Evolutionary conservation across 2,113 vertebrate species (phyloP), one percentile per base, ranked within the genome.

Genomic region (Panurus biarmicus): DNA sequence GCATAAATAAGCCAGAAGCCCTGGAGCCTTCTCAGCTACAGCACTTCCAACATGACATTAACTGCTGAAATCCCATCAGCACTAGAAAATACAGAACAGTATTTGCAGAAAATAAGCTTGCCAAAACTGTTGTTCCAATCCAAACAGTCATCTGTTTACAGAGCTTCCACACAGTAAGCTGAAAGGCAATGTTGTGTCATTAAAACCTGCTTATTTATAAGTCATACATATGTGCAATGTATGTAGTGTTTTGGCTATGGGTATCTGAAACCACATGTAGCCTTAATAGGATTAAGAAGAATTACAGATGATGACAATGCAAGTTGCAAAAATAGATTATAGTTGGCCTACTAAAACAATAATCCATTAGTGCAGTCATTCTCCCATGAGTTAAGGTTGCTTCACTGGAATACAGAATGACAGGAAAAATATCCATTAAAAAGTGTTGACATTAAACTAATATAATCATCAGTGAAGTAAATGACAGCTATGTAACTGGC

Each of bases 221-320:
- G 51, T 42, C 71, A 56, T 62, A 40, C 4, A 5, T 45, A 60
- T 10, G 12, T 26, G 9, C 44, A 65, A 73, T 57, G 11, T 56
- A 51, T 35, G 56, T 35, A 69, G 77, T 53, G 35, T 80, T 93
- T 89, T 91, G 35, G 16, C 62, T 94, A 91, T 90, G 53, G 35
- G 62, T 72, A 62, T 93, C 85, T 96, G 78, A 93, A 92, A 77
- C 77, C 58, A 64, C 36, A 62, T 15, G 14, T 56, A 91, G 42
- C 87, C 96, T 97, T 97, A 98, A 98, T 93, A 95, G 94, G 98
- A 98, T 98, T 97, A 83, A 86, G 50, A 89, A 96, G 97, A 97
- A 97, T 98, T 98, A 97, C 44, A 97, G 87, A 89, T 87, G 67
- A 97, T 98, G 98, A 98, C 96, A 93, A 96, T 93, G 97, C 97